A percentile compares a stretch with the other conserved stretches of the same genome.
Conservation (phyloP, 2,797 vertebrate genomes). For the Danionella dracula region DNA sequence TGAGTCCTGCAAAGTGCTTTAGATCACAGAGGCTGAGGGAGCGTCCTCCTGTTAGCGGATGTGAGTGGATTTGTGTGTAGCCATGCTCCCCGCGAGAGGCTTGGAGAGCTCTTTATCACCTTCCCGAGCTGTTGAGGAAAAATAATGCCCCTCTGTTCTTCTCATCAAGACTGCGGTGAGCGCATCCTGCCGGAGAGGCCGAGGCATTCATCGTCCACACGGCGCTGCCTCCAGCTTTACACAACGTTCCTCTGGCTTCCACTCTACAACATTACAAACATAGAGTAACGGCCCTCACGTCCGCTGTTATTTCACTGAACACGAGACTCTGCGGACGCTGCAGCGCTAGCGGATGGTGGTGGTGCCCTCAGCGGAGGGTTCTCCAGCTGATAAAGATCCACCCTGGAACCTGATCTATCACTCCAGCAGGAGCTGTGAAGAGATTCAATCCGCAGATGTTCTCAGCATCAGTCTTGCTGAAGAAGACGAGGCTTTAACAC, state of each 20-base stretch:
- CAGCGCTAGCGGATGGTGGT: constrained; percentile 46
- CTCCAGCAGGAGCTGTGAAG: too few relatives aligned
- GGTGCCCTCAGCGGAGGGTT: constrained; percentile 42
- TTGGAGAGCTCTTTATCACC: constrained; percentile 89
- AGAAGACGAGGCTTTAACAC: too few relatives aligned
- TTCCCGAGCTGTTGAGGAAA: constrained; percentile 84
- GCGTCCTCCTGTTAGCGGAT: constrained; percentile 39
- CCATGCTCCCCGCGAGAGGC: constrained; percentile 59
- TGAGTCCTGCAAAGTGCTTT: constrained; percentile 30
- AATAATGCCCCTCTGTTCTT: constrained; percentile 91
- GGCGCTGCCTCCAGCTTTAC: constrained; percentile 72
- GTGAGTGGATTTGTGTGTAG: constrained; percentile 54
- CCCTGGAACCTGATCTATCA: neutral
- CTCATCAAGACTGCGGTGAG: constrained; percentile 88
- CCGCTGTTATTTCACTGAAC: constrained; percentile 73
- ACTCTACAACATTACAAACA: constrained; percentile 64
- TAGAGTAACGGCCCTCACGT: constrained; percentile 69
- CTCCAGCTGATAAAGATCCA: constrained; percentile 11
- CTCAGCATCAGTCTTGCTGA: too few relatives aligned
- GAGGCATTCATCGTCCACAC: constrained; percentile 91
- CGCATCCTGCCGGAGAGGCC: constrained; percentile 91
- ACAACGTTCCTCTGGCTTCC: constrained; percentile 70
- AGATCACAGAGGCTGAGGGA: neutral
- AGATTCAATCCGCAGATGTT: too few relatives aligned
- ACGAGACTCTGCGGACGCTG: constrained; percentile 54